Percentiles rank a stretch among this genome's conserved stretches.
These are phyloP conservation scores for Ammodytes marinus DNA, from an alignment of 2,113 vertebrate genomes.

Conservation along the genomic window DNA sequence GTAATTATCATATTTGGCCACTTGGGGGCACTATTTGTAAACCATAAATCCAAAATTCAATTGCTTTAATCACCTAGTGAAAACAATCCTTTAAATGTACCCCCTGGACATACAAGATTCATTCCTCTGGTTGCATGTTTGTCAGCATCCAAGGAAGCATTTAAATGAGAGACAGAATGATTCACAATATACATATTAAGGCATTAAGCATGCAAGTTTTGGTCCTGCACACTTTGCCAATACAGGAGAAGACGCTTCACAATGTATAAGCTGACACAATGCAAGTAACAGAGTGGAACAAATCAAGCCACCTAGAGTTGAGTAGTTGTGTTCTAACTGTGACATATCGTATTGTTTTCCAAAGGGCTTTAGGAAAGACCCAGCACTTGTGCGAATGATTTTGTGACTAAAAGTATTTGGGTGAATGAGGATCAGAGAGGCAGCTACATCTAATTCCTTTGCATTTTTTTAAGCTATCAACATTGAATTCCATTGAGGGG, in stretches of 20 bases:
- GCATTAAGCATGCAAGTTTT: neutral
- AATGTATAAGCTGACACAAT: neutral
- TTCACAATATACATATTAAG: neutral
- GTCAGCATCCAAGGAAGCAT: neutral
- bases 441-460: constrained; percentile 2
- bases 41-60: constrained; percentile 7
- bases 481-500: constrained; percentile 27
- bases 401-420: neutral
- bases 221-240: neutral
- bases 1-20: constrained; percentile 41
- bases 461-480: neutral
- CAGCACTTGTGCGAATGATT: constrained; percentile 14
- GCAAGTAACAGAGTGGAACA: neutral
- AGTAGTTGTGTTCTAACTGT: constrained; percentile 12
- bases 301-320: constrained; percentile 13
- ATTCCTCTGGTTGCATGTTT: neutral
- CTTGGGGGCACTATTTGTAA: constrained; percentile 50
- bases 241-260: neutral
- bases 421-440: constrained; percentile 2
- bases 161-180: neutral
- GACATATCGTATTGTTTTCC: constrained; percentile 29
- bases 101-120: neutral
- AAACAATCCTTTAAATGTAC: constrained; percentile 2
- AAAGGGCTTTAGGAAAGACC: neutral
- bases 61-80: neutral